A percentile compares a stretch with the other conserved stretches of the same genome.
These are phyloP conservation scores for Pangasius mekongensis DNA, from an alignment of 2,797 vertebrate genomes.

Conservation along the genomic window DNA sequence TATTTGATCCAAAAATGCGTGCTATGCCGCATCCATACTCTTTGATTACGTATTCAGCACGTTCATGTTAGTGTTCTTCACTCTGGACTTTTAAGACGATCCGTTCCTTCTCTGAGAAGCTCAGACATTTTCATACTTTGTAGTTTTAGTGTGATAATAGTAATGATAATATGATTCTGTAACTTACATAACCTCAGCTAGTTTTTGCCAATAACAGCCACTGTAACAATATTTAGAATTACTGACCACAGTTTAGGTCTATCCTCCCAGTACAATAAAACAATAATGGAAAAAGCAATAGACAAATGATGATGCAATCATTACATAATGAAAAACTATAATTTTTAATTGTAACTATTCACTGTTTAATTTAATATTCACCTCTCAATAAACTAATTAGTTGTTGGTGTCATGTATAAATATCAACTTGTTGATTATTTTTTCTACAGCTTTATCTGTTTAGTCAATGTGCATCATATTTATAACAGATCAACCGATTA, in stretches of 20 bases:
- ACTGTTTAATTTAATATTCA: neutral
- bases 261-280: neutral
- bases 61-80: neutral
- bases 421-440: neutral
- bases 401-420: neutral
- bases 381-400: neutral
- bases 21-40: no score
- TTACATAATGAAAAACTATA: neutral
- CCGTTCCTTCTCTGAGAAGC: neutral
- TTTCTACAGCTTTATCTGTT: neutral
- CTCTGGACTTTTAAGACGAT: neutral
- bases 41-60: neutral
- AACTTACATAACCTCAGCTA: neutral
- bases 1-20: neutral
- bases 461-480: neutral
- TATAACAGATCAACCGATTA: neutral
- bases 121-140: no score
- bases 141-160: neutral
- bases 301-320: neutral
- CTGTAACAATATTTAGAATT: neutral
- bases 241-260: neutral
- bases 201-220: neutral
- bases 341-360: neutral
- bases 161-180: neutral
- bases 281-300: neutral